Evolutionary conservation across 1,140 invertebrate species (phyloP), one percentile per base, ranked within the genome.

Genomic region (Glossosoma conforme): DNA sequence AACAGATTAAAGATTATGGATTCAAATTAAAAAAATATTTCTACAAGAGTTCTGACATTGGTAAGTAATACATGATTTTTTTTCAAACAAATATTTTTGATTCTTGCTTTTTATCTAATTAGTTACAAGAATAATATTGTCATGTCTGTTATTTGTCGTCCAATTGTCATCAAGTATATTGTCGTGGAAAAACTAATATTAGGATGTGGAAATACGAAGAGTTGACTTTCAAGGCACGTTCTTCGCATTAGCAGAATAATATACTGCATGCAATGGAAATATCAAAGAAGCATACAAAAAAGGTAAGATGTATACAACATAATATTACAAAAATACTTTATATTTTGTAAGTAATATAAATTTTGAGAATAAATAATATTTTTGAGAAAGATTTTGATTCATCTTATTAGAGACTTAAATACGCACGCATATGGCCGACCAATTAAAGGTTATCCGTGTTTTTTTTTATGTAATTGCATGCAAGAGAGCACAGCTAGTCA

Each of bases 211-310:
- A 33, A 33, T 33, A 17, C 25, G 9, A 9, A 11, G 4, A 24
- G 28, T 49, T 35, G 35, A 14, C 30, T 49, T 50, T 50, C 47
- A 33, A 37, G 47, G 30, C 47, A 50, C 47, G 47, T 25, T 33
- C 38, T 11, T 6, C 25, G 25, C 47, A 43, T 50, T 50, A 50
- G 40, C 47, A 18, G 38, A n/a, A 17, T 30, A 50, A 50, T 40
- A 50, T 50, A 50, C 43, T 50, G 35, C 47, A 41, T 41, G 40
- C 41, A 28, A 50, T 33, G 24, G 17, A 35, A 43, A 43, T 37
- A 25, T 50, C 47, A 17, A 9, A 10, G 36, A 17, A 38, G 18
- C 36, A 19, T 19, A 17, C 11, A n/a, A 18, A 18, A 11, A 19
- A 38, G 17, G 3, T 38, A 8, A n/a, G n/a, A n/a, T 28, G 6